phyloP scores from a whole-genome alignment of 2,797 vertebrate species.

The Notolepis coatsorum region DNA sequence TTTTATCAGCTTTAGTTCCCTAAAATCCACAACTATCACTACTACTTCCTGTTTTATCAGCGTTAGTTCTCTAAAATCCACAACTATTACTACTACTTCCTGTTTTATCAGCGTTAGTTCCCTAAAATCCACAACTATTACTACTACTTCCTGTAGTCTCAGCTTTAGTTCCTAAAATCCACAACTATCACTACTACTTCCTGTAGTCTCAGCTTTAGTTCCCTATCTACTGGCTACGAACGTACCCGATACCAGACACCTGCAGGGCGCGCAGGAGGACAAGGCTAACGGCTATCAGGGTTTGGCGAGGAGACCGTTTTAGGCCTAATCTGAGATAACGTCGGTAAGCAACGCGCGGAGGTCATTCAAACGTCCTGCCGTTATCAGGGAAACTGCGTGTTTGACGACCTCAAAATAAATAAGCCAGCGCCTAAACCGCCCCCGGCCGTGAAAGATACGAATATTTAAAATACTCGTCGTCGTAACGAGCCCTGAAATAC shows the following conservation, averaged over 20 bases:
- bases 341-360: constrained; percentile 35
- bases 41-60: too few relatives aligned
- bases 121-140: too few relatives aligned
- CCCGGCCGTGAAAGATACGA: too few relatives aligned
- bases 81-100: too few relatives aligned
- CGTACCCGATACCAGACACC: background rate
- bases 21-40: too few relatives aligned
- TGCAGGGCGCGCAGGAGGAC: constrained; percentile 11
- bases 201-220: background rate
- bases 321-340: constrained; percentile 28
- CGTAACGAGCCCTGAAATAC: background rate
- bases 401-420: constrained; percentile 24
- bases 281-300: constrained; percentile 38
- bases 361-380: constrained; percentile 49
- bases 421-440: constrained; percentile 20
- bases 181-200: too few relatives aligned
- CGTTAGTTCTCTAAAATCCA: too few relatives aligned
- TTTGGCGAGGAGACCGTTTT: constrained; percentile 40
- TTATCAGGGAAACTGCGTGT: constrained; percentile 25
- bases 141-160: too few relatives aligned
- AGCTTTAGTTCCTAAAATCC: too few relatives aligned
- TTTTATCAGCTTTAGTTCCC: too few relatives aligned
- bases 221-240: constrained; percentile 4
- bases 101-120: too few relatives aligned
- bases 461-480: too few relatives aligned